Conservation (phyloP, 2,113 vertebrate genomes). For the Leptosomus discolor region DNA sequence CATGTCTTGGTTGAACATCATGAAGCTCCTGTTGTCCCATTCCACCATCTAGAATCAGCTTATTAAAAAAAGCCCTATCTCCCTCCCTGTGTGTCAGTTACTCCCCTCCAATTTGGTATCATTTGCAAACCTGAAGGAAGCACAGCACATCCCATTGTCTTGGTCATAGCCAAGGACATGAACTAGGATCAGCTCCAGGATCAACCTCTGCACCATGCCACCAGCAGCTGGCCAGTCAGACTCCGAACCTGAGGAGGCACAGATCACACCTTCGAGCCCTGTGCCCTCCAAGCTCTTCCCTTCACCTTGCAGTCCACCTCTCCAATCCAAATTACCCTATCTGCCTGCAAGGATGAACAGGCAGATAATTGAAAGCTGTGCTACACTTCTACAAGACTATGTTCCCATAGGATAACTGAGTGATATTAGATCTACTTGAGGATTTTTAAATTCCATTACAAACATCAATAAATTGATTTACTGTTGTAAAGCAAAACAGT, state of each 20-base stretch:
- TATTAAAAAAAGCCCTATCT: background rate
- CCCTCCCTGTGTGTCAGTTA: rapidly evolving
- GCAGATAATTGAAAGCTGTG: background rate
- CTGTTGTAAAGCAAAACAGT: background rate
- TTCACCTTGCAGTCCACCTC: rapidly evolving
- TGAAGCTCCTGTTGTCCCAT: background rate
- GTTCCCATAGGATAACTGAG: background rate
- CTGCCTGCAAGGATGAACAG: background rate
- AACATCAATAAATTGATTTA: background rate
- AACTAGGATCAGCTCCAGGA: background rate
- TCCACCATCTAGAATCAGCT: background rate
- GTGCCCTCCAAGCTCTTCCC: background rate
- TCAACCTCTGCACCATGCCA: background rate
- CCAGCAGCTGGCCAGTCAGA: background rate
- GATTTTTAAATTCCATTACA: background rate
- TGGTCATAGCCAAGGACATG: background rate
- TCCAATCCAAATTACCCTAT: background rate
- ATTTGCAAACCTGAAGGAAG: background rate
- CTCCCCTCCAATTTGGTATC: background rate
- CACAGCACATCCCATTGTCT: background rate
- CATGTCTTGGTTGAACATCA: background rate
- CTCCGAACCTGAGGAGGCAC: background rate
- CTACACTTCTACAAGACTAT: rapidly evolving
- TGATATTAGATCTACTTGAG: background rate
- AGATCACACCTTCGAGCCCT: background rate